Conservation (phyloP, 2,113 vertebrate species). For the Zingel zingel region DNA sequence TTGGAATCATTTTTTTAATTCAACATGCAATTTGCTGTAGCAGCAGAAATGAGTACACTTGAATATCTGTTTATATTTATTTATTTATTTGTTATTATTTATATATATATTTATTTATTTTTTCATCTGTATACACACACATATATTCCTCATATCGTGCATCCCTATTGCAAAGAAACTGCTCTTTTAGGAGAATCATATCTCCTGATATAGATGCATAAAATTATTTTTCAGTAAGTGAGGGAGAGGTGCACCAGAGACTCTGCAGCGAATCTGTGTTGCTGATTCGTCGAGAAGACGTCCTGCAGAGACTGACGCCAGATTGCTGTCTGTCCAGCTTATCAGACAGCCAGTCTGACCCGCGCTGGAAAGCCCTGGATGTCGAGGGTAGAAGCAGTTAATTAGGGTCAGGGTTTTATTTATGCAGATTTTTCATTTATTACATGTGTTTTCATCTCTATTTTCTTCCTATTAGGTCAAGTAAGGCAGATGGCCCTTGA, state of each 20-base stretch:
- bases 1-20: too few species aligned
- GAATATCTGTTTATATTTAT: too few species aligned
- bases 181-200: not conserved
- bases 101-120: too few species aligned
- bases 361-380: constrained; percentile 77
- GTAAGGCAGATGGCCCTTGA: constrained; percentile 74
- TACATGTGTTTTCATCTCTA: not conserved
- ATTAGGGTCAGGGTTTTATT: too few species aligned
- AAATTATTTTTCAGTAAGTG: constrained; percentile 57
- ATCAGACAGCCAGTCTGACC: constrained; percentile 29
- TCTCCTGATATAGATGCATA: not conserved
- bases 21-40: too few species aligned
- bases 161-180: too few species aligned
- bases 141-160: too few species aligned
- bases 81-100: too few species aligned
- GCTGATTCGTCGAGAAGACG: constrained; percentile 82
- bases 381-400: constrained; percentile 73
- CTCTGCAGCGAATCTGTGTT: constrained; percentile 84
- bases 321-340: constrained; percentile 60
- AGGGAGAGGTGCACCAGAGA: constrained; percentile 72
- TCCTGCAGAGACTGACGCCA: constrained; percentile 71
- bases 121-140: rapidly evolving
- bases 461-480: constrained; percentile 68
- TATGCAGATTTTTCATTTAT: not conserved
- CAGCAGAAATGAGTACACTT: too few species aligned